A percentile compares a stretch with the other conserved stretches of the same genome.
These are phyloP conservation scores for Sminthurinus signatus DNA, from an alignment of 1,140 invertebrate species.

Conservation along the genomic window DNA sequence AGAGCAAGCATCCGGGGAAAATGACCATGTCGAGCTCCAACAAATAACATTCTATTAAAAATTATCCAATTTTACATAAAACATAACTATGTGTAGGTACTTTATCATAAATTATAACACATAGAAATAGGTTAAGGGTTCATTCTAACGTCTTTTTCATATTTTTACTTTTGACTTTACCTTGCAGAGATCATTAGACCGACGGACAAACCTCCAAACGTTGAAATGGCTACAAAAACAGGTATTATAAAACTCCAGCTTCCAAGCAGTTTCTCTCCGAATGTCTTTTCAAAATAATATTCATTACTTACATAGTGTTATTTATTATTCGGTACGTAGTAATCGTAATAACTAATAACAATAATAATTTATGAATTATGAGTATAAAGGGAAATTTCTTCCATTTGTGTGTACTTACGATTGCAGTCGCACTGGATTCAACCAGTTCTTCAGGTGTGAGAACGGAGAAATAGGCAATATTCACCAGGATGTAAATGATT, in stretches of 20 bases:
- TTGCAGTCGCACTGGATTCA: conserved; percentile 82
- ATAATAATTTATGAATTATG: neutral
- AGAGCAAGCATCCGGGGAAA: conserved; percentile 1
- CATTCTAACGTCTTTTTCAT: neutral
- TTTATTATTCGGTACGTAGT: neutral
- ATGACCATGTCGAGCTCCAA: conserved; percentile 77
- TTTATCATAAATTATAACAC: too few species aligned
- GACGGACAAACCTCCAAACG: conserved; percentile 80
- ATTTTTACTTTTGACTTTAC: conserved; percentile 34
- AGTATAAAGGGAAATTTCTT: conserved; percentile 44
- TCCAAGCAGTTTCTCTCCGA: conserved; percentile 74
- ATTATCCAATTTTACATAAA: too few species aligned
- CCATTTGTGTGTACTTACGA: too few species aligned
- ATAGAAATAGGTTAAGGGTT: neutral
- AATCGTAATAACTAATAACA: neutral
- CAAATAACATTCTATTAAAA: conserved; percentile 79
- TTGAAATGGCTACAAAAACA: conserved; percentile 77
- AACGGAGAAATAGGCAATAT: conserved; percentile 86
- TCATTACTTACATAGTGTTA: neutral
- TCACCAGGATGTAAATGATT: conserved; percentile 79
- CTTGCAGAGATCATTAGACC: conserved; percentile 84
- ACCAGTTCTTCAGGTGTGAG: conserved; percentile 69
- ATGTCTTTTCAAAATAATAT: conserved; percentile 52
- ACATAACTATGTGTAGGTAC: too few species aligned
- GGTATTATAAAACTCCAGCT: conserved; percentile 78